Conservation (phyloP, 2,888 invertebrate genomes). For the Neoitamus cyanurus region DNA sequence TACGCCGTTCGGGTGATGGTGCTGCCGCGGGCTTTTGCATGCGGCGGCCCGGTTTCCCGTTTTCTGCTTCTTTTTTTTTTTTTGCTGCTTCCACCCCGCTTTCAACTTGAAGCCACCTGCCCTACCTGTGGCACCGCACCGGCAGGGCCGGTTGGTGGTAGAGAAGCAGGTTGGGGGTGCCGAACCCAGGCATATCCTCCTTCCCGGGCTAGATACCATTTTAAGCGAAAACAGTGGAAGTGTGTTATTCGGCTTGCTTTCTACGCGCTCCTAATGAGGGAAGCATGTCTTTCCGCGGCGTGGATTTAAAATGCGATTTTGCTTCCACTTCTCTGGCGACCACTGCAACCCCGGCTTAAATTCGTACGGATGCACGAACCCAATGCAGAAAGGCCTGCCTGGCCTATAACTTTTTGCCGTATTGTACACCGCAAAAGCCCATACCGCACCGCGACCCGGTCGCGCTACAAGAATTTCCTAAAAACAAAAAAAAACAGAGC, state of each 20-base stretch:
- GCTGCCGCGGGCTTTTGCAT: neutral
- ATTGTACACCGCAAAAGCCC: neutral
- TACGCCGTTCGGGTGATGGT: neutral
- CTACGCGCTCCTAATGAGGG: neutral
- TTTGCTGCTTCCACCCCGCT: neutral
- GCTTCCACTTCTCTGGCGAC: neutral
- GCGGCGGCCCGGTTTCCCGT: constrained; percentile 15
- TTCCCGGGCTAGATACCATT: neutral
- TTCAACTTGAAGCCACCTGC: neutral
- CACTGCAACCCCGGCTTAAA: neutral
- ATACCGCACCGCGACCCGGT: neutral
- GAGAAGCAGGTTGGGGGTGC: neutral
- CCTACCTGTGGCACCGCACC: neutral
- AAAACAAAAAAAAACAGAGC: neutral
- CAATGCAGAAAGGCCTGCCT: neutral
- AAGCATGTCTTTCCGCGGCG: neutral
- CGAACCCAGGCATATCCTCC: neutral
- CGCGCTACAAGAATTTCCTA: neutral
- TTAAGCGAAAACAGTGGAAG: neutral
- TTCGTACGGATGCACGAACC: neutral
- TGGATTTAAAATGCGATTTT: constrained; percentile 4
- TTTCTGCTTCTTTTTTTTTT: neutral
- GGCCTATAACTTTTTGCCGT: neutral
- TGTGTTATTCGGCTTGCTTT: neutral
- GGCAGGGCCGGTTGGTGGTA: neutral